Evolutionary conservation across 2,888 invertebrate genomes (phyloP), one percentile per base, ranked within the genome.

Genomic region (Drosophila stalkeri): DNA sequence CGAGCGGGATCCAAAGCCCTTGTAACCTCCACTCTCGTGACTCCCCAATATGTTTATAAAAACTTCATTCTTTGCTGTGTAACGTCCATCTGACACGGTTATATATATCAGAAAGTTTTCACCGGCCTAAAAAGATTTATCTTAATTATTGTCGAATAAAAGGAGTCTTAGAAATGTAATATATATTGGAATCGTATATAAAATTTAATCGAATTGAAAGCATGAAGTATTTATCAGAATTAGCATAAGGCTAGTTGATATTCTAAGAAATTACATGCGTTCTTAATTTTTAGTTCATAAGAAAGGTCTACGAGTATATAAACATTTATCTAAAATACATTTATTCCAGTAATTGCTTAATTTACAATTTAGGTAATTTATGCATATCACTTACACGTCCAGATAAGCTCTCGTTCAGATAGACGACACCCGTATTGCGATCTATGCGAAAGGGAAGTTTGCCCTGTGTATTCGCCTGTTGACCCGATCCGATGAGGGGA

Each of bases 391-490:
- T 95, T 94, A 97, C 97, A 94, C 96, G 95, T 90, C 96, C 96
- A 84, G 93, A 92, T 39, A 98, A 94, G 0, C 97, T 96, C 89
- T 97, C 96, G 88, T 97, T 97, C 56, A 97, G 94, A 84, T 95
- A 96, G 60, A 98, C 96, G 7, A 95, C 95, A 37, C 98, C 98
- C 0, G 96, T 96, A 5, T 93, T 93, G 43, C 95, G 94, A 92
- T 98, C 95, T 72, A 98, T 97, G 51, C 94, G 93, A 91, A 98
- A 98, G 1, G 97, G 97, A 27, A 96, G 94, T 6, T 85, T 89
- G 31, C 66, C 77, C 4, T 61, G 67, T 9, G 77, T 74, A 20
- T 90, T 91, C 51, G 81, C 64, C 14, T 76, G 70, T 18, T 75
- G 80, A 49, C 47, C 68, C 18, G 70, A 33, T 3, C 66, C 77